A percentile compares a stretch with the other conserved stretches of the same genome.
phyloP scores from a whole-genome alignment of 2,113 vertebrate genomes.

The Xiphorhynchus elegans region DNA sequence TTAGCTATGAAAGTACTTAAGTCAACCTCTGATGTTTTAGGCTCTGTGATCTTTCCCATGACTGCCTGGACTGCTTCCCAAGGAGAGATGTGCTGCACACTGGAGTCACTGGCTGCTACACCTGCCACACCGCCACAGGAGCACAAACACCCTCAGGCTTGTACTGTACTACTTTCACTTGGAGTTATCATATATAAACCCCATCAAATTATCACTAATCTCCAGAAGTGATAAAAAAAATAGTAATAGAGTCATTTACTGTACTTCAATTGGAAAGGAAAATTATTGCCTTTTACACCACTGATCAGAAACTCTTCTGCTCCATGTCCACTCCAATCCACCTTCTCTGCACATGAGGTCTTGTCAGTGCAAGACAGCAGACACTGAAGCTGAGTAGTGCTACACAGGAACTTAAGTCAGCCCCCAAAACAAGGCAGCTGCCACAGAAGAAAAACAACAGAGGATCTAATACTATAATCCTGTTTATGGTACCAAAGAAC shows the following conservation, averaged over 20 bases:
- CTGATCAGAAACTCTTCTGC: accelerated
- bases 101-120: background rate
- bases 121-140: background rate
- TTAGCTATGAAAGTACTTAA: background rate
- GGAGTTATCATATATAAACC: background rate
- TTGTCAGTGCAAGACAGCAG: background rate
- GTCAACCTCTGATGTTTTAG: background rate
- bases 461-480: background rate
- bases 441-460: background rate
- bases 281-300: background rate
- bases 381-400: background rate
- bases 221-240: background rate
- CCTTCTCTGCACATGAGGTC: background rate
- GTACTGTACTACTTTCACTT: background rate
- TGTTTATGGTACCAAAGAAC: background rate
- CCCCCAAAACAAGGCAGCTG: accelerated
- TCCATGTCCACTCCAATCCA: background rate
- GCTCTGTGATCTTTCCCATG: background rate
- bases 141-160: background rate
- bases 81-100: background rate
- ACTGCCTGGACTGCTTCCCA: background rate
- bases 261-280: background rate
- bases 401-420: background rate
- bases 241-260: background rate
- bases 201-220: background rate